These are phyloP conservation scores for Suillia variegata DNA, from an alignment of 2,888 invertebrate genomes.

Conservation along the genomic window DNA sequence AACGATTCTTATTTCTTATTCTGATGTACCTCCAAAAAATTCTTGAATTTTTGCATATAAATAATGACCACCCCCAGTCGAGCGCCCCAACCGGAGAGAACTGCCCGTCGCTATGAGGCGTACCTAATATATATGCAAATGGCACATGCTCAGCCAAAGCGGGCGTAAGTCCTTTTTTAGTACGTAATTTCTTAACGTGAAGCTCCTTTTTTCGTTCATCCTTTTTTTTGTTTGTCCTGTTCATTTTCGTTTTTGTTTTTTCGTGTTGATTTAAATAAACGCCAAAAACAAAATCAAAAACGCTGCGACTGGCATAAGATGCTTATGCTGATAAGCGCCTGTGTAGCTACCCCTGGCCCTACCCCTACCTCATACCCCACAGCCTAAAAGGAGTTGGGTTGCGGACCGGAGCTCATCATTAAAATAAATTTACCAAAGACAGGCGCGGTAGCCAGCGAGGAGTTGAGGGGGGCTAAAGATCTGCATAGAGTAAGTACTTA, in stretches of 20 bases:
- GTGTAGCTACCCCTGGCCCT: not conserved
- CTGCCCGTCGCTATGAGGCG: slow-evolving; percentile 24
- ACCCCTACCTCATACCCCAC: not conserved
- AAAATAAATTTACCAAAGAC: slow-evolving; percentile 36
- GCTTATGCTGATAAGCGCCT: slow-evolving; percentile 17
- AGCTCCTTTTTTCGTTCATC: slow-evolving; percentile 25
- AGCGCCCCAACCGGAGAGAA: too few relatives aligned
- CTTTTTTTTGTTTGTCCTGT: not conserved
- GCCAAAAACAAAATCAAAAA: slow-evolving; percentile 40
- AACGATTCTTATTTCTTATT: too few relatives aligned
- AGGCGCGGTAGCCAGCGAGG: too few relatives aligned
- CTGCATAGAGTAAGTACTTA: too few relatives aligned
- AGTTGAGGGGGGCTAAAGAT: too few relatives aligned
- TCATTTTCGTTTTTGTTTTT: not conserved
- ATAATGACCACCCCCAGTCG: too few relatives aligned
- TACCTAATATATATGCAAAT: slow-evolving; percentile 41
- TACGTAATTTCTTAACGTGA: slow-evolving; percentile 13
- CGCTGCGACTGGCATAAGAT: slow-evolving; percentile 33
- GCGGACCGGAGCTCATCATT: slow-evolving; percentile 36
- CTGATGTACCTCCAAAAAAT: not conserved
- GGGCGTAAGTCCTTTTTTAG: not conserved
- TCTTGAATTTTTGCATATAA: too few relatives aligned
- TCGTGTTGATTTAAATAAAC: slow-evolving; percentile 3
- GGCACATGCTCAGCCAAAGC: not conserved
- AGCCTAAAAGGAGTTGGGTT: not conserved